Evolutionary conservation across 2,888 invertebrate species (phyloP).

Genomic region (Listrodromus nycthemerus): DNA sequence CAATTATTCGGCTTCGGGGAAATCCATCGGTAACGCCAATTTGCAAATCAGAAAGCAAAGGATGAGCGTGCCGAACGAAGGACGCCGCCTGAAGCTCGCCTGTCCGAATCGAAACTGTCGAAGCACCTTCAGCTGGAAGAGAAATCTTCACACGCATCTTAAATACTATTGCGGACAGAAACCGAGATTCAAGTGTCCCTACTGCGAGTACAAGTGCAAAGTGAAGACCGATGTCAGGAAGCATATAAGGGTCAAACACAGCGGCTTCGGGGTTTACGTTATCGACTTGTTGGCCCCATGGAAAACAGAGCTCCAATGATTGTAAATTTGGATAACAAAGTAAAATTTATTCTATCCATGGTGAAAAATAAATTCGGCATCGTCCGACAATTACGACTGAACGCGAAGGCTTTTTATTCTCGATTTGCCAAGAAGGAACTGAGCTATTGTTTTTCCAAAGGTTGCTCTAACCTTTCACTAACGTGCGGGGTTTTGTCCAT

Average conservation of each 20-base stretch:
- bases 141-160: conserved; percentile 69
- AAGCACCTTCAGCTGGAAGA: conserved; percentile 56
- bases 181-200: conserved; percentile 75
- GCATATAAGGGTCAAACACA: conserved; percentile 32
- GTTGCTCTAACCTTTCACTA: neutral
- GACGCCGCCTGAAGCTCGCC: conserved; percentile 19
- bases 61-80: conserved; percentile 55
- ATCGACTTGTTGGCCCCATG: conserved; percentile 51
- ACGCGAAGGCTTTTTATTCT: neutral
- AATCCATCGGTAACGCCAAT: neutral
- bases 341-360: neutral
- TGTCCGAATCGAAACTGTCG: conserved; percentile 64
- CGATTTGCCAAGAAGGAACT: neutral
- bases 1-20: neutral
- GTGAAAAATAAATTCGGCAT: neutral
- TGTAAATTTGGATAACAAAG: neutral
- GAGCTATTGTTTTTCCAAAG: neutral
- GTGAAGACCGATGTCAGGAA: conserved; percentile 29
- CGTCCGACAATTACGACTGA: neutral
- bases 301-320: conserved; percentile 9
- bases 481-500: neutral
- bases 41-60: neutral
- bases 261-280: conserved; percentile 55
- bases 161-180: conserved; percentile 75
- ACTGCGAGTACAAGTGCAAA: conserved; percentile 69